Evolutionary conservation across 2,888 invertebrate genomes (phyloP).

Genomic region (Teleiodes luculella): DNA sequence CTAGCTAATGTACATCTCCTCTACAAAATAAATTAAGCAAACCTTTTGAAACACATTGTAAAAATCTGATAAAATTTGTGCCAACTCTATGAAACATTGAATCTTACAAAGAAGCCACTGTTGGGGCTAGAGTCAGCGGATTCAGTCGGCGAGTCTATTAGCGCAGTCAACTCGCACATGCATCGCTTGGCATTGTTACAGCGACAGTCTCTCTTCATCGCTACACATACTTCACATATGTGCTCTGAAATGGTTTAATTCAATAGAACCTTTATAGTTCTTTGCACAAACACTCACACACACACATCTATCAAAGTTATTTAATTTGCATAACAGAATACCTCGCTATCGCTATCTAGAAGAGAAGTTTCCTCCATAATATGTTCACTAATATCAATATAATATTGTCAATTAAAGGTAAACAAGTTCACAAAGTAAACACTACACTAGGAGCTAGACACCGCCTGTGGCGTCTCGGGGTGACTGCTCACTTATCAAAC

Average conservation of each 20-base stretch:
- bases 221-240: constrained; percentile 66
- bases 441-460: constrained; percentile 15
- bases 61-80: too few species aligned
- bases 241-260: constrained; percentile 3
- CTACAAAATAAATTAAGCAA: too few species aligned
- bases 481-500: constrained; percentile 27
- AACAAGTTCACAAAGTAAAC: not conserved
- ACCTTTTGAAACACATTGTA: too few species aligned
- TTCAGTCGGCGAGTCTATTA: constrained; percentile 56
- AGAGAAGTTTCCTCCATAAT: constrained; percentile 54
- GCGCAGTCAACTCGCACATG: constrained; percentile 39
- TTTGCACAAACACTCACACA: not conserved
- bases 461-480: constrained; percentile 26
- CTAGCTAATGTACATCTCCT: too few species aligned
- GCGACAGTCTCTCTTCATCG: constrained; percentile 68
- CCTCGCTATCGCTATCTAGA: constrained; percentile 59
- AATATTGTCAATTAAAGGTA: not conserved
- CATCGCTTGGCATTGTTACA: constrained; percentile 30
- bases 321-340: constrained; percentile 23
- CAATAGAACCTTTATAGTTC: not conserved
- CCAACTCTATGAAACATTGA: not conserved
- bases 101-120: not conserved
- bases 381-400: constrained; percentile 24
- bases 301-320: not conserved
- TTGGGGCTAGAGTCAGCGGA: constrained; percentile 21